Conservation (phyloP, 2,888 invertebrate species). For the Polylopha cassiicola region DNA sequence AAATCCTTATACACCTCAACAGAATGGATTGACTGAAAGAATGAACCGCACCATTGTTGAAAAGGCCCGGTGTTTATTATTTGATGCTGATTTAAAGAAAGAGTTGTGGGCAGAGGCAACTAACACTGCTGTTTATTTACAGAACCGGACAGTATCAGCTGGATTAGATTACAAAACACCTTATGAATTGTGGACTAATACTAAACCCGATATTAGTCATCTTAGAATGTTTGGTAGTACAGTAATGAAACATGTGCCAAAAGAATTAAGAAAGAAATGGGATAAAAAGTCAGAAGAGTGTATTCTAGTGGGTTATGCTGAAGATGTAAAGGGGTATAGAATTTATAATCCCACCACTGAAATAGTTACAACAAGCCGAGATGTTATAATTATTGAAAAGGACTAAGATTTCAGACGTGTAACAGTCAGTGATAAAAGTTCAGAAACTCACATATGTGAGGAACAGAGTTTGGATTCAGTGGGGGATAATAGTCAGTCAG, state of each 20-base stretch:
- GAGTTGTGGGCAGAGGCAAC: neutral
- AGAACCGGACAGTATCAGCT: no score
- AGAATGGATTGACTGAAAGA: conserved; percentile 16
- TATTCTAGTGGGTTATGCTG: no score
- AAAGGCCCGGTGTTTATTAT: conserved; percentile 15
- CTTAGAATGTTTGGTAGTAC: conserved; percentile 23
- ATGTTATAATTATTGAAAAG: no score
- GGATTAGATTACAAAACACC: conserved; percentile 10
- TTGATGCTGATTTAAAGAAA: conserved; percentile 13
- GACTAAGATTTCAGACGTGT: no score
- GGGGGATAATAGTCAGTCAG: no score
- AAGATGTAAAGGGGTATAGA: no score
- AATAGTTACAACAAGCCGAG: no score
- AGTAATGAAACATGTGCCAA: conserved; percentile 24
- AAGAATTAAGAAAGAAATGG: conserved; percentile 22
- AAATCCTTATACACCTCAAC: conserved; percentile 15
- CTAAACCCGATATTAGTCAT: conserved; percentile 23
- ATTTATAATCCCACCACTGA: no score
- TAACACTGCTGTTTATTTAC: no score
- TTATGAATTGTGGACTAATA: conserved; percentile 16
- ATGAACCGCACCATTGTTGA: conserved; percentile 14
- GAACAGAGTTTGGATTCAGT: no score
- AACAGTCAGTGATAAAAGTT: no score
- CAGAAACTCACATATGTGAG: no score
- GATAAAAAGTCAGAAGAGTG: conserved; percentile 17